phyloP scores from a whole-genome alignment of 2,797 vertebrate species.

The Mergus octosetaceus region DNA sequence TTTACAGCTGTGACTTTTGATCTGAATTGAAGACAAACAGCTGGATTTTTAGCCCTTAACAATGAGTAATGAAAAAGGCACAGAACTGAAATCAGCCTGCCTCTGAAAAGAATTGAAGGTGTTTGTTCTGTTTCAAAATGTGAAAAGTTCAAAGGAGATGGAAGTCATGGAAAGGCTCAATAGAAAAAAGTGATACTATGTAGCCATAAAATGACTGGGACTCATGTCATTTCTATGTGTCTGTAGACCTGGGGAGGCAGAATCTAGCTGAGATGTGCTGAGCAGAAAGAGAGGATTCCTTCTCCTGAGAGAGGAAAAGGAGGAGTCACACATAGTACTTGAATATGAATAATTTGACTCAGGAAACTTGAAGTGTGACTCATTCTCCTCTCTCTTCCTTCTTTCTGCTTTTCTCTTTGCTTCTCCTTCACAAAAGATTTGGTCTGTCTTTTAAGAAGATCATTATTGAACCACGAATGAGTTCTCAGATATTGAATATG shows the following conservation, averaged over 20 bases:
- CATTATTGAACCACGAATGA: background rate
- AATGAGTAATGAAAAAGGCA: background rate
- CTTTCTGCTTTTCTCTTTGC: background rate
- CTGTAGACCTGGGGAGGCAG: background rate
- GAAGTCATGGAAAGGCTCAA: background rate
- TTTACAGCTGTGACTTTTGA: background rate
- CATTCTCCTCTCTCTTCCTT: background rate
- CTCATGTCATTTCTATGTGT: background rate
- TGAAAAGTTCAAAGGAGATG: background rate
- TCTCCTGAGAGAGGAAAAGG: background rate
- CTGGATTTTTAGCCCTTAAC: background rate
- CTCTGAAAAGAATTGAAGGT: background rate
- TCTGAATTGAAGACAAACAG: background rate
- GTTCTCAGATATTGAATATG: background rate
- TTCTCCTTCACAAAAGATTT: background rate
- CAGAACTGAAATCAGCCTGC: background rate
- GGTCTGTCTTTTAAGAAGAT: background rate
- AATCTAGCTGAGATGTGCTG: background rate
- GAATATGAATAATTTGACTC: background rate
- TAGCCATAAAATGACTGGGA: background rate
- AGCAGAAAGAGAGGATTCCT: background rate
- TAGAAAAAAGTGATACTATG: background rate
- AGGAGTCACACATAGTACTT: background rate
- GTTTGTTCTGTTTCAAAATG: background rate
- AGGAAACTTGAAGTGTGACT: background rate